Conservation (phyloP, 2,797 vertebrate species). For the Avahi laniger region DNA sequence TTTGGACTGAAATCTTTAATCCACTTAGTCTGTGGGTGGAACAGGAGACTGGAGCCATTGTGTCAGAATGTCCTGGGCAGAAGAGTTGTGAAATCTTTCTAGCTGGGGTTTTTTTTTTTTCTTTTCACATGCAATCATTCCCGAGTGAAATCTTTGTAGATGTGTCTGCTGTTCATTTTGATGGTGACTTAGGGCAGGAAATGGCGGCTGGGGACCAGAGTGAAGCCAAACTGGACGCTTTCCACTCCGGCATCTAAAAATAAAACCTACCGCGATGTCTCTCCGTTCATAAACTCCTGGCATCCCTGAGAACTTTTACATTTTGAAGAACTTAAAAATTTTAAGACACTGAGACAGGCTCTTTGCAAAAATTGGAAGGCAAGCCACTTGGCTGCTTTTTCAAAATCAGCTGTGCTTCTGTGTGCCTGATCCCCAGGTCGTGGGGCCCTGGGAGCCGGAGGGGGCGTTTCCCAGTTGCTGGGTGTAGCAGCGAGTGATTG, state of each 20-base stretch:
- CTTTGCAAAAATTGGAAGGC: not conserved
- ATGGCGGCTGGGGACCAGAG: constrained; percentile 7
- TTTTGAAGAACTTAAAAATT: constrained; percentile 22
- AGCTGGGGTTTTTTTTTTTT: not conserved
- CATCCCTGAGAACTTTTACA: not conserved
- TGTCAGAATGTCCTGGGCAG: not conserved
- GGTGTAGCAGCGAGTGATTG: not conserved
- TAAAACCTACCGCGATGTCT: not conserved
- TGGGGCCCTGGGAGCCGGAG: not conserved
- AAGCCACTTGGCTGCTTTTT: not conserved
- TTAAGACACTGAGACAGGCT: not conserved
- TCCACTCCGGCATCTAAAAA: constrained; percentile 49
- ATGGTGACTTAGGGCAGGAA: not conserved
- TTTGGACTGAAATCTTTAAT: not conserved
- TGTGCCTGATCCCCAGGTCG: not conserved
- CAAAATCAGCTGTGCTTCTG: not conserved
- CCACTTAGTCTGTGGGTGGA: not conserved
- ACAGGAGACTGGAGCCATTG: not conserved
- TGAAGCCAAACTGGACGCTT: constrained; percentile 1
- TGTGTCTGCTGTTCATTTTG: constrained; percentile 38
- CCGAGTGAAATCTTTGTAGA: not conserved
- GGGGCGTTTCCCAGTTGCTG: not conserved
- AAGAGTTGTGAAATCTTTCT: not conserved
- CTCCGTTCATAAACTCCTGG: not conserved
- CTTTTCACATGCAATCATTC: not conserved